Percentiles rank a stretch among this genome's conserved stretches.
These are phyloP conservation scores for Fundulus diaphanus DNA, from an alignment of 2,797 vertebrate genomes.

Conservation along the genomic window DNA sequence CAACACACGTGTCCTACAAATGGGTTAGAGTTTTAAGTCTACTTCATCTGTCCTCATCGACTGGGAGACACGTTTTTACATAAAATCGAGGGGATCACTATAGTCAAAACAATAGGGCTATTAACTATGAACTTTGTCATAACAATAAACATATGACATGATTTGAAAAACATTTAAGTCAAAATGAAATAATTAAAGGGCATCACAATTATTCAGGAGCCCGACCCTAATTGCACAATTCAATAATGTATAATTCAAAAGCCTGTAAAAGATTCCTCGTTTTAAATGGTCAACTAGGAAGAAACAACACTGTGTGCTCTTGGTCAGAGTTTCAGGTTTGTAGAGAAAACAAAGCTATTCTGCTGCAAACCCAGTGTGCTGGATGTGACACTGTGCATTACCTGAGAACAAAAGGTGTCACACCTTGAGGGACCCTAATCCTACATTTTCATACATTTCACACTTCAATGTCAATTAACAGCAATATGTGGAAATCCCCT, in stretches of 20 bases:
- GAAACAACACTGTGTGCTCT: neutral
- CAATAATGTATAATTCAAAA: neutral
- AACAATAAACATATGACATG: neutral
- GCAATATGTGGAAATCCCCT: neutral
- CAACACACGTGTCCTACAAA: too few relatives aligned
- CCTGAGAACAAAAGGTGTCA: neutral
- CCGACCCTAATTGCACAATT: too few relatives aligned
- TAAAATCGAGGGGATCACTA: too few relatives aligned
- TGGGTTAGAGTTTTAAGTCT: too few relatives aligned
- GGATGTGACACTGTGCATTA: neutral
- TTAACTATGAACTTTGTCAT: neutral
- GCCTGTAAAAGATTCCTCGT: neutral
- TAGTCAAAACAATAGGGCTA: neutral
- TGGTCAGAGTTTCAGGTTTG: neutral
- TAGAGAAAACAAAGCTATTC: neutral
- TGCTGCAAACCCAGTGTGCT: neutral
- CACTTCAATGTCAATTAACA: neutral
- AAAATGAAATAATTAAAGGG: neutral
- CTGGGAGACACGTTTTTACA: too few relatives aligned
- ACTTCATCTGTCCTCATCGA: too few relatives aligned
- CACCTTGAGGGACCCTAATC: neutral
- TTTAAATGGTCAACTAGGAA: neutral
- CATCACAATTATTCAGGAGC: neutral
- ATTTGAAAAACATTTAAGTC: neutral
- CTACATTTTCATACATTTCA: neutral